phyloP scores from a whole-genome alignment of 2,797 vertebrate species.

The Pithecia hirsuta region DNA sequence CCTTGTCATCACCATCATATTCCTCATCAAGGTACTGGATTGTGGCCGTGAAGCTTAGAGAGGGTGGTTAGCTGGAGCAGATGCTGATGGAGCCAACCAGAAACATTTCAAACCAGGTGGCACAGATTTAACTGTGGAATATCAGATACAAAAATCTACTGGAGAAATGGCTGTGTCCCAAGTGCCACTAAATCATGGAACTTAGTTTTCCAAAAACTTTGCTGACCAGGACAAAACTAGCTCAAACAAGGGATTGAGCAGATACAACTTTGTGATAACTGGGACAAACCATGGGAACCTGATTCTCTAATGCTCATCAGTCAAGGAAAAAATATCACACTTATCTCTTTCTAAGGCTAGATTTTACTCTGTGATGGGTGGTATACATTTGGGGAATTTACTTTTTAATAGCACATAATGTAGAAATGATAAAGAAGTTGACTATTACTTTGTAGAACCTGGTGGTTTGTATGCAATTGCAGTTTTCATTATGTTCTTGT shows the following conservation, averaged over 20 bases:
- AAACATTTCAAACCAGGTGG: not conserved
- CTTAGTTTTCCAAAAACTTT: not conserved
- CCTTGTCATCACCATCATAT: not conserved
- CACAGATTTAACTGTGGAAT: not conserved
- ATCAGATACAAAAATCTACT: not conserved
- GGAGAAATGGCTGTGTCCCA: not conserved
- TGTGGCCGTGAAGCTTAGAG: not conserved
- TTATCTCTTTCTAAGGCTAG: not conserved
- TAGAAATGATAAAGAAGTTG: constrained; percentile 41
- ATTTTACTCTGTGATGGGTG: not conserved
- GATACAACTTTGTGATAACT: not conserved
- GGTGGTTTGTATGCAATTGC: not conserved
- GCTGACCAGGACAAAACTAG: not conserved
- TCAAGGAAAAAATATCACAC: not conserved
- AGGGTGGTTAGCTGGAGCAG: not conserved
- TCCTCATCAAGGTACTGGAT: not conserved
- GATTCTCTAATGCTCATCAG: not conserved
- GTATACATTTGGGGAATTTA: constrained; percentile 7
- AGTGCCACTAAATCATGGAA: not conserved
- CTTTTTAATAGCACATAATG: constrained; percentile 47
- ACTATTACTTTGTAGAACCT: constrained; percentile 40
- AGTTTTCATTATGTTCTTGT: constrained; percentile 41
- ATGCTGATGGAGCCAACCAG: not conserved
- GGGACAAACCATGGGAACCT: not conserved
- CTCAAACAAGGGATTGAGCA: not conserved